Percentiles rank a stretch among this genome's conserved stretches.
These are phyloP conservation scores for Urocyon cinereoargenteus DNA, from an alignment of 2,797 vertebrate genomes.

Conservation along the genomic window DNA sequence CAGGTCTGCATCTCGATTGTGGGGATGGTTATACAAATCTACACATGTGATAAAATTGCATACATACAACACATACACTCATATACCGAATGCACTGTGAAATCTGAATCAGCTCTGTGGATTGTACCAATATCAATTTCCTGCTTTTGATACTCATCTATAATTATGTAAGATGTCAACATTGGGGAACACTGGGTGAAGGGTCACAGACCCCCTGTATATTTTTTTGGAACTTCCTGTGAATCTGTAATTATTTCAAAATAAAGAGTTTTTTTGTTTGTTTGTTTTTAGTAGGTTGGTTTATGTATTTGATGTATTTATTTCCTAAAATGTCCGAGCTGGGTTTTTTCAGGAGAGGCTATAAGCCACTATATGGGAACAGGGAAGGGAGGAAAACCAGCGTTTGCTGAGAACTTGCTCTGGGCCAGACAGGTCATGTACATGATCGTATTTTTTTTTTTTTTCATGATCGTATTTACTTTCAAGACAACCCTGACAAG, in stretches of 20 bases:
- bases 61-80: background rate
- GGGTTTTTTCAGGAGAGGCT: background rate
- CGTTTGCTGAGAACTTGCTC: background rate
- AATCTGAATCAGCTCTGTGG: conserved; percentile 2
- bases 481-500: background rate
- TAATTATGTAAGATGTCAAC: background rate
- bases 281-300: background rate
- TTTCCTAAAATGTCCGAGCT: conserved; percentile 20
- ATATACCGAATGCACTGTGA: background rate
- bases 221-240: conserved; percentile 34
- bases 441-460: background rate
- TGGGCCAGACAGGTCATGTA: conserved; percentile 32
- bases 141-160: background rate
- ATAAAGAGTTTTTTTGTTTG: background rate
- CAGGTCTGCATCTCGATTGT: background rate
- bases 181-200: background rate
- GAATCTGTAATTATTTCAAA: conserved; percentile 46
- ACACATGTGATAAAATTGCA: background rate
- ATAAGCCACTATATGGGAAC: background rate
- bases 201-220: background rate
- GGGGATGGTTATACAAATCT: conserved; percentile 1
- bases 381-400: conserved; percentile 2
- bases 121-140: background rate
- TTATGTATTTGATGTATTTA: conserved; percentile 36
- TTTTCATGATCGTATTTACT: background rate